Evolutionary conservation across 2,888 invertebrate genomes (phyloP), one percentile per base, ranked within the genome.

Genomic region (Zygothrica quintamaculata): DNA sequence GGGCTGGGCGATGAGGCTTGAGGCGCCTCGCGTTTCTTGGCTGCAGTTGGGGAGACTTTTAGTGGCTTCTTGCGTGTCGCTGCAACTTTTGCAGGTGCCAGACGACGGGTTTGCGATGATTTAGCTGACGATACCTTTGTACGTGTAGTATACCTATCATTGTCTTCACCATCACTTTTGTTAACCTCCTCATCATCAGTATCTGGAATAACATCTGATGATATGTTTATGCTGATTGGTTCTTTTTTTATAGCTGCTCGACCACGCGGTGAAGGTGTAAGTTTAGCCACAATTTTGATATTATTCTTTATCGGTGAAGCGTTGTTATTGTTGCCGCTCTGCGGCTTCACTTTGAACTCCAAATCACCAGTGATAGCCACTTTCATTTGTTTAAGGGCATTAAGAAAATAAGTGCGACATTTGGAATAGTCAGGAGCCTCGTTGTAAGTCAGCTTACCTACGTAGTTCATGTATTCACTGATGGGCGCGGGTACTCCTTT

Each of bases 341-440:
- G 51, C 0, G 62, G 13, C 42, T 81, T 86, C 0, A 85, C 1
- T 40, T 86, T 84, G 4, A 90, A 88, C 5, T 89, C 93, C 13
- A 96, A 89, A 70, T 94, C 93, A 36, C 93, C 93, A 37, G 88
- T 92, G 46, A 92, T 90, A 0, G 92, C 88, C 34, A 93, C 92
- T 6, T 94, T 94, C 46, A 93, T 90, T 13, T 92, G 91, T 84
- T 95, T 94, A 0, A 97, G 90, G 9, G 94, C 96, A 37, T 91
- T 91, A 16, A 92, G 90, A 68, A 97, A 94, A 11, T 95, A 91
- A 64, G 93, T 92, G 11, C 93, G 92, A 68, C 95, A 94, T 88
- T 94, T 94, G 0, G 93, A 91, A 88, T 97, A 97, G 88, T 97
- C 94, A 0, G 97, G 96, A 9, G 90, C 90, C 12, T 94, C 94